These are phyloP conservation scores for Acrobasis repandana DNA, from an alignment of 2,888 invertebrate genomes.

Conservation along the genomic window DNA sequence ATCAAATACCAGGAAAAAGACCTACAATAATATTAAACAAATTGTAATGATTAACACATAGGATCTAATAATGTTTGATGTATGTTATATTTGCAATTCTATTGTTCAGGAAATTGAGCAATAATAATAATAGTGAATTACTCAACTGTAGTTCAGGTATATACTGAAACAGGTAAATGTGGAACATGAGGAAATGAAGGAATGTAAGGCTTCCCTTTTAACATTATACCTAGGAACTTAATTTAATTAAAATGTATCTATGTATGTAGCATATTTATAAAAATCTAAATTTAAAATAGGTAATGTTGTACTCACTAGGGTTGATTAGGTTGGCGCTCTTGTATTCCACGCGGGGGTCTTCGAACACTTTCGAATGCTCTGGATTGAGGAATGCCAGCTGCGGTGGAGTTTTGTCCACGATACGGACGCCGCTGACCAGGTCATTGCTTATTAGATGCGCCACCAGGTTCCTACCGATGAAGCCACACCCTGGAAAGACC, in stretches of 20 bases:
- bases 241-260: neutral
- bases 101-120: neutral
- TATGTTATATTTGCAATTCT: too few relatives aligned
- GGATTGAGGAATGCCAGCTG: slow-evolving; percentile 95
- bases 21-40: too few relatives aligned
- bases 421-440: slow-evolving; percentile 88
- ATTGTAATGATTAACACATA: too few relatives aligned
- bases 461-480: slow-evolving; percentile 95
- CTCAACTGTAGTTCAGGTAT: neutral
- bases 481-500: slow-evolving; percentile 90
- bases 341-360: slow-evolving; percentile 91
- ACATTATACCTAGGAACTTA: neutral
- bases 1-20: too few relatives aligned
- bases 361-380: slow-evolving; percentile 87
- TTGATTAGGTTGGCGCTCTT: slow-evolving; percentile 96
- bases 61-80: too few relatives aligned
- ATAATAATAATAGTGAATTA: neutral
- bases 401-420: slow-evolving; percentile 96
- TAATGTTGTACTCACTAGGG: slow-evolving; percentile 83
- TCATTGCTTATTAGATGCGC: slow-evolving; percentile 90
- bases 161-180: neutral
- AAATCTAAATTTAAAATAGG: neutral
- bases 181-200: neutral
- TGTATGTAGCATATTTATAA: neutral
- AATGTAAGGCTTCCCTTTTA: neutral